Conservation (phyloP, 2,113 vertebrate species). For the Ailurus styani region DNA sequence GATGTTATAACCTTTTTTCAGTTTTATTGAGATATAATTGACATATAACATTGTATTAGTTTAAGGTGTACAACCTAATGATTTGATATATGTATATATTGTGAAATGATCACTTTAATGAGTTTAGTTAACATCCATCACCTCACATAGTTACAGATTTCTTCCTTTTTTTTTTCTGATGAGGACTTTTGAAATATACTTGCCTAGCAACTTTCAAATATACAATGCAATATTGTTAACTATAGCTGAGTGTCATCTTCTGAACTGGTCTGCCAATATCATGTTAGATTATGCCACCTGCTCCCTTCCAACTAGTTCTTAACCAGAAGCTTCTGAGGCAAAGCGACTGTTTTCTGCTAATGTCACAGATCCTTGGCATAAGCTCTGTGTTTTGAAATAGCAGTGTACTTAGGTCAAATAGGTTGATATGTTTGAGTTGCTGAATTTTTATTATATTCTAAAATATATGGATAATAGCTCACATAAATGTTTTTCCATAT, state of each 20-base stretch:
- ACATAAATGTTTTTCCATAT: not conserved
- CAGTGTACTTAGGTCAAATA: not conserved
- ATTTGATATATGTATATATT: not conserved
- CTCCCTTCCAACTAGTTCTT: not conserved
- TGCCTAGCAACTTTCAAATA: not conserved
- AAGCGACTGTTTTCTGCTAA: not conserved
- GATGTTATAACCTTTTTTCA: not conserved
- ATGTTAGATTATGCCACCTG: not conserved
- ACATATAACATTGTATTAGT: not conserved
- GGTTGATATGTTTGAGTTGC: not conserved
- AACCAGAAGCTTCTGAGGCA: constrained; percentile 34
- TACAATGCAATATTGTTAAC: not conserved
- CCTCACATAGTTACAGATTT: not conserved
- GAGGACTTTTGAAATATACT: not conserved
- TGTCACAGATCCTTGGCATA: not conserved
- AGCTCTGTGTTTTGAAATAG: constrained; percentile 37
- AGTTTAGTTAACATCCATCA: not conserved
- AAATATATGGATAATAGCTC: constrained; percentile 8
- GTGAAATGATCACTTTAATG: not conserved
- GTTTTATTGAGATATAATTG: not conserved
- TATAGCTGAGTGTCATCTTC: not conserved
- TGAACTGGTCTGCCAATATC: not conserved
- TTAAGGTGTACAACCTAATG: not conserved
- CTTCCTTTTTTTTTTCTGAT: not conserved
- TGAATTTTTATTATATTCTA: constrained; percentile 45